Base-by-base conservation (phyloP, 2,113 vertebrate genomes). In the Lamprologus speciosus region DNA sequence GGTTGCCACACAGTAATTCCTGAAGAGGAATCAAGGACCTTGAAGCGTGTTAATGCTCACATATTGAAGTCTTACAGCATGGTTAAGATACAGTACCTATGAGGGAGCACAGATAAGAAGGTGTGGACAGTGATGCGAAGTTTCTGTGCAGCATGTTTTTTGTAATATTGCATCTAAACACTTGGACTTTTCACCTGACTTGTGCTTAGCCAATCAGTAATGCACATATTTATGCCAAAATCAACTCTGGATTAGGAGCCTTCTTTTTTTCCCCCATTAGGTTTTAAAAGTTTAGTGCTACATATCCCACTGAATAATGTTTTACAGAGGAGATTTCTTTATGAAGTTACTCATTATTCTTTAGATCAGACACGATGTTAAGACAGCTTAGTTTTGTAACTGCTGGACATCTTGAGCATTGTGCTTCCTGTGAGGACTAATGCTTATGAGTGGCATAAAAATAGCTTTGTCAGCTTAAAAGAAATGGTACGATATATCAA, bases 1-100 rank as follows among this genome's bases (percentile, higher is more conserved):
- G 94, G 88, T 93, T 85, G 92, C 93, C 91, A 89, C 89, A 90
- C 90, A 95, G 95, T 95, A 95, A 96, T 96, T 96, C 95, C 88
- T 94, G 93, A 91, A 89, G 94, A 94, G 94, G 94, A 96, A 95
- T 94, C 95, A 91, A 96, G 95, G 89, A 96, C 95, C 96, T 93
- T 96, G 96, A 96, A 96, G 96, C 95, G 95, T 96, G 96, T 94
- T 96, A 96, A 96, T 96, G 93, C 95, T 93, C 93, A 95, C 95
- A 96, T 95, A 95, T 96, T 96, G 95, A 95, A 95, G 95, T 95
- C 92, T 95, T 94, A 94, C 93, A 95, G 94, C 94, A 82, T 86
- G 96, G 95, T 95, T 95, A 95, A 95, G 95, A 96, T 96, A 95
- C 93, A 94, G 94, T 78, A 93, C 92, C 94, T 95, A 94, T 89